A percentile compares a stretch with the other conserved stretches of the same genome.
phyloP scores from a whole-genome alignment of 1,140 invertebrate genomes.

The Agrilus planipennis region DNA sequence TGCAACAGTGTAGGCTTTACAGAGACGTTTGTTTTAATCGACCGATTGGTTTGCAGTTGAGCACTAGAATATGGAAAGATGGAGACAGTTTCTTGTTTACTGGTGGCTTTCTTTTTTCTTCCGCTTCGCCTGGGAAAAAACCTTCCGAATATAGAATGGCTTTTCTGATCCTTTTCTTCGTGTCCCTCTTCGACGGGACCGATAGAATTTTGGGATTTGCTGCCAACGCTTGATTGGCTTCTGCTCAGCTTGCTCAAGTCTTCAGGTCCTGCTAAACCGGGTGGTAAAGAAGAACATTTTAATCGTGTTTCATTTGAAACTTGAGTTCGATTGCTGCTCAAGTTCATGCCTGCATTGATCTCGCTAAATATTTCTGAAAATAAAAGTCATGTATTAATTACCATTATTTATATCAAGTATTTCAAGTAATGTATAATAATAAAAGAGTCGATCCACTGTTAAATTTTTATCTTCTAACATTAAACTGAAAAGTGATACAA shows the following conservation, averaged over 20 bases:
- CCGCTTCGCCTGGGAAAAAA: slow-evolving; percentile 50
- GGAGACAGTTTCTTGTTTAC: slow-evolving; percentile 17
- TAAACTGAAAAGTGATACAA: too few relatives aligned
- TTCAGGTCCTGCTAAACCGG: slow-evolving; percentile 42
- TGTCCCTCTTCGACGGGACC: slow-evolving; percentile 19
- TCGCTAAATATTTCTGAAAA: slow-evolving; percentile 31
- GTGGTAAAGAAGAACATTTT: slow-evolving; percentile 55
- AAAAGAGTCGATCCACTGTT: too few relatives aligned
- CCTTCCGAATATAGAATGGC: slow-evolving; percentile 52
- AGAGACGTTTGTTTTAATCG: too few relatives aligned
- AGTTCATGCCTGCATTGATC: slow-evolving; percentile 23
- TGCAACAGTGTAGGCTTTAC: slow-evolving; percentile 14
- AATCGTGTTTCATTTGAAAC: slow-evolving; percentile 40
- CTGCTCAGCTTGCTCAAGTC: slow-evolving; percentile 38
- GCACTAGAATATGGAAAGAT: not conserved
- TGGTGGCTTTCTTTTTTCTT: slow-evolving; percentile 45
- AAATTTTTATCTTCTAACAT: too few relatives aligned
- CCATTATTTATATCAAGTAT: too few relatives aligned
- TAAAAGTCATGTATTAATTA: too few relatives aligned
- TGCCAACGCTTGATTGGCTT: slow-evolving; percentile 33
- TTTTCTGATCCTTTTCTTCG: slow-evolving; percentile 39
- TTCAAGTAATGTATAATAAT: too few relatives aligned
- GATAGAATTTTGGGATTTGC: slow-evolving; percentile 29
- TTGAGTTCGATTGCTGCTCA: slow-evolving; percentile 9
- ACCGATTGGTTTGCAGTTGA: not conserved